phyloP scores from a whole-genome alignment of 2,797 vertebrate species.

The Amblyraja radiata region DNA sequence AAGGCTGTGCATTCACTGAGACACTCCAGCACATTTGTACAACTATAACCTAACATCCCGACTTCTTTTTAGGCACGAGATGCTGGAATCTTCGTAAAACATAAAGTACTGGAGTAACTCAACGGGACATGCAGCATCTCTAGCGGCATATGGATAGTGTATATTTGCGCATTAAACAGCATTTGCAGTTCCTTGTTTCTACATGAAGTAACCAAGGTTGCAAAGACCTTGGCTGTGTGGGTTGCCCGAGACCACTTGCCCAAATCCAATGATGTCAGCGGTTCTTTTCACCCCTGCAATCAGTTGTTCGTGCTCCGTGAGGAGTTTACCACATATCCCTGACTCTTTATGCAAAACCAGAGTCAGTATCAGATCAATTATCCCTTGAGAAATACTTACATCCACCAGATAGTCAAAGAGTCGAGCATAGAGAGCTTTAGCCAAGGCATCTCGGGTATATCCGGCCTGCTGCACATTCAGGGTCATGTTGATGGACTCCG shows the following conservation, averaged over 20 bases:
- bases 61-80: too few species aligned
- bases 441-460: constrained; percentile 84
- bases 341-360: not conserved
- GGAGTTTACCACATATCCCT: not conserved
- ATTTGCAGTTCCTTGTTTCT: not conserved
- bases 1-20: too few species aligned
- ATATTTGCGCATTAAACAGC: too few species aligned
- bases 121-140: too few species aligned
- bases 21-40: too few species aligned
- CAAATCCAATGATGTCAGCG: not conserved
- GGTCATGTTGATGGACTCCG: constrained; percentile 86
- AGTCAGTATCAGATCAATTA: not conserved
- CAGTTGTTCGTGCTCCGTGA: not conserved
- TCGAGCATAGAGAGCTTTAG: constrained; percentile 86
- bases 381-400: constrained; percentile 52
- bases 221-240: not conserved
- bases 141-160: too few species aligned
- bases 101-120: too few species aligned
- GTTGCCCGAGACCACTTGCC: not conserved
- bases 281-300: not conserved
- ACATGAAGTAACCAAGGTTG: not conserved
- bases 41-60: too few species aligned
- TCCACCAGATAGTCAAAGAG: constrained; percentile 94
- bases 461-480: constrained; percentile 88
- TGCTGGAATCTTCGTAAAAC: too few species aligned